A percentile compares a stretch with the other conserved stretches of the same genome.
phyloP scores from a whole-genome alignment of 2,888 invertebrate genomes.

The Plemyria rubiginata region DNA sequence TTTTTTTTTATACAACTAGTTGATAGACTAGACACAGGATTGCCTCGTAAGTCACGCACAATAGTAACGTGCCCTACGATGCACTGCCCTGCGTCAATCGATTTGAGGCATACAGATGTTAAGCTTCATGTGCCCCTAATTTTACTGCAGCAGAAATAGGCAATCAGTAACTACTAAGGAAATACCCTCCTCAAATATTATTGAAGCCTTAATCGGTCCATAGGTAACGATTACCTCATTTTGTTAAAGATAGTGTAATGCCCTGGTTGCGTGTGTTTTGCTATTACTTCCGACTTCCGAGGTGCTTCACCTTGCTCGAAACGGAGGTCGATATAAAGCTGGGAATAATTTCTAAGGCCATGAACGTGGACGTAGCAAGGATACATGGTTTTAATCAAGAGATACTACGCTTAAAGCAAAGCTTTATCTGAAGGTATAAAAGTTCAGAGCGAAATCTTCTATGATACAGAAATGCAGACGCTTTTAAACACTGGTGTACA shows the following conservation, averaged over 20 bases:
- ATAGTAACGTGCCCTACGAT: no score
- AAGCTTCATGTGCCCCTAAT: no score
- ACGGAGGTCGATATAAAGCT: constrained; percentile 64
- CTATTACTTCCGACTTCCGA: constrained; percentile 62
- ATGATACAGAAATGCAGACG: not conserved
- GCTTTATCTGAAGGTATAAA: not conserved
- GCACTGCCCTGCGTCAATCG: no score
- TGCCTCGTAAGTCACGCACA: no score
- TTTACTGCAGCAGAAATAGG: no score
- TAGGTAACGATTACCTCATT: constrained; percentile 49
- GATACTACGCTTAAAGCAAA: not conserved
- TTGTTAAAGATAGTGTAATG: constrained; percentile 39
- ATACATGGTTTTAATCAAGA: not conserved
- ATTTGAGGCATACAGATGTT: no score
- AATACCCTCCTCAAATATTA: constrained; percentile 2
- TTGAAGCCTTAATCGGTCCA: constrained; percentile 30
- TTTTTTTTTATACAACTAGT: no score
- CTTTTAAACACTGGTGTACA: not conserved
- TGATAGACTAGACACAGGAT: no score
- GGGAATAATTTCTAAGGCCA: constrained; percentile 59
- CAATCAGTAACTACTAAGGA: not conserved
- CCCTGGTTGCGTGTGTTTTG: constrained; percentile 64
- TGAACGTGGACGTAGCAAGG: constrained; percentile 27
- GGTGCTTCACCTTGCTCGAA: constrained; percentile 68
- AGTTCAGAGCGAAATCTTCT: not conserved